phyloP scores from a whole-genome alignment of 1,140 invertebrate genomes.

The Drosophila ercepeae region DNA sequence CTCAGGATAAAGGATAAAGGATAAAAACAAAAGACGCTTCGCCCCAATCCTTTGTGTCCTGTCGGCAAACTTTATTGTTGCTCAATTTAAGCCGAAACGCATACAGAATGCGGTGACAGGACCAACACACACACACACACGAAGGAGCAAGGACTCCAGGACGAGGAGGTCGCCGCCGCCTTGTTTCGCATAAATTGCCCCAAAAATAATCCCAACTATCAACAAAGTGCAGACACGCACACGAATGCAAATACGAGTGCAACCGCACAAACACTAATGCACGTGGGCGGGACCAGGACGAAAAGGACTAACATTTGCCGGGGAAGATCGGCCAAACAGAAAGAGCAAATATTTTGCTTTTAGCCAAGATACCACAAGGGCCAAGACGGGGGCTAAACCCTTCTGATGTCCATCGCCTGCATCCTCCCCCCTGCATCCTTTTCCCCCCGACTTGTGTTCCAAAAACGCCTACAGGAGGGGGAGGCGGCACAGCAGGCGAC shows the following conservation, averaged over 20 bases:
- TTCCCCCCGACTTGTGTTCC: constrained; percentile 64
- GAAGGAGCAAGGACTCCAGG: constrained; percentile 3
- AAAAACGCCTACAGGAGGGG: constrained; percentile 43
- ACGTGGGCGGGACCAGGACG: not conserved
- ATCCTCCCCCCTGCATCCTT: constrained; percentile 43
- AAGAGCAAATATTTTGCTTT: constrained; percentile 64
- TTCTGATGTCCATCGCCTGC: not conserved
- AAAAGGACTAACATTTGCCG: not conserved
- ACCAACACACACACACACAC: too few relatives aligned
- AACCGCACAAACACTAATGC: constrained; percentile 10
- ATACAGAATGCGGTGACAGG: constrained; percentile 45
- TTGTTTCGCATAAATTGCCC: constrained; percentile 75
- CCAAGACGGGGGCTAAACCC: constrained; percentile 25
- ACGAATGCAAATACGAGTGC: constrained; percentile 23
- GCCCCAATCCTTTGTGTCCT: not conserved
- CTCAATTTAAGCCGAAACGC: constrained; percentile 71
- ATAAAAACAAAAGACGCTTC: not conserved
- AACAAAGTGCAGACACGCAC: constrained; percentile 74
- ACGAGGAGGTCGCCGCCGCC: not conserved
- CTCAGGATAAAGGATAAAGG: not conserved
- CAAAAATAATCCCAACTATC: constrained; percentile 80
- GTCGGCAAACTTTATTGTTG: constrained; percentile 66
- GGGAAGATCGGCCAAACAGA: constrained; percentile 42
- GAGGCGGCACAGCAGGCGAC: constrained; percentile 5
- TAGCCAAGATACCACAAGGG: constrained; percentile 42